phyloP scores from a whole-genome alignment of 1,140 invertebrate species.

The Lineus longissimus region DNA sequence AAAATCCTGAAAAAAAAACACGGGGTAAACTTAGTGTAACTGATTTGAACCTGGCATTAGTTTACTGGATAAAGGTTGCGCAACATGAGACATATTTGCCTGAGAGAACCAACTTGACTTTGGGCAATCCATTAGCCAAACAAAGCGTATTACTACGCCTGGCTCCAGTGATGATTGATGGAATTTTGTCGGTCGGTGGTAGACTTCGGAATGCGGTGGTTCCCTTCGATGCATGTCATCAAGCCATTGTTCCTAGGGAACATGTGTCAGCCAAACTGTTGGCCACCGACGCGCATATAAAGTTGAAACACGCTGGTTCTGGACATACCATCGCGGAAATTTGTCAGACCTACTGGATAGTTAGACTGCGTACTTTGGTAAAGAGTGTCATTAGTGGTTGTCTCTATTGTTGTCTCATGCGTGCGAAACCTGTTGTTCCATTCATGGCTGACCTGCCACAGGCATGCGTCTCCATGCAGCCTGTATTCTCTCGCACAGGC shows the following conservation, averaged over 20 bases:
- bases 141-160: not conserved
- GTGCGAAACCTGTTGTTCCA: not conserved
- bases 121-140: not conserved
- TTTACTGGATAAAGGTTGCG: too few relatives aligned
- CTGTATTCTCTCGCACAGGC: not conserved
- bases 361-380: not conserved
- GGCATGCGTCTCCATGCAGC: not conserved
- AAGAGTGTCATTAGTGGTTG: not conserved
- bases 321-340: not conserved
- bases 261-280: not conserved
- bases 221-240: not conserved
- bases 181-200: not conserved
- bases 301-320: not conserved
- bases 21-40: too few relatives aligned
- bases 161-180: not conserved
- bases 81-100: not conserved
- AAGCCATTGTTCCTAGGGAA: not conserved
- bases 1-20: not conserved
- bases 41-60: too few relatives aligned
- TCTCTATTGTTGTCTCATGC: not conserved
- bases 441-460: not conserved
- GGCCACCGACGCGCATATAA: not conserved
- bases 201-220: not conserved
- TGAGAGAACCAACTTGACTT: not conserved
- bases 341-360: not conserved